Evolutionary conservation across 1,140 invertebrate genomes (phyloP).

Genomic region (Ceratosolen solmsi): DNA sequence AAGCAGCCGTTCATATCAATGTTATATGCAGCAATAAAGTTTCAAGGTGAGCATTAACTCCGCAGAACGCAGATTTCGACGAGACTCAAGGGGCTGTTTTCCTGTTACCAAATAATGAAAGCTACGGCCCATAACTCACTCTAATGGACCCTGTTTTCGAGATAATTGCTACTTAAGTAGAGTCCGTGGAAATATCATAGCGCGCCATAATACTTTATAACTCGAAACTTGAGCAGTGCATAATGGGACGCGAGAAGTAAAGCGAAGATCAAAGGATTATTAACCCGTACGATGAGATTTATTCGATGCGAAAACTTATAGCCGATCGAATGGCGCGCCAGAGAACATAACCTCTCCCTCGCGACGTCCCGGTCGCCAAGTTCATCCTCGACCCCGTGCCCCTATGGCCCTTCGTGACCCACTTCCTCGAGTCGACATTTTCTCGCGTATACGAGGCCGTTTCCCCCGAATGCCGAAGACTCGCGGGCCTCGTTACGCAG

Average conservation of each 20-base stretch:
- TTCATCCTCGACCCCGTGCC: too few species aligned
- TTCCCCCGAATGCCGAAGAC: too few species aligned
- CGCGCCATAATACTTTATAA: conserved; percentile 6
- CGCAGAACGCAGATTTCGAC: neutral
- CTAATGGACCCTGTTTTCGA: conserved; percentile 8
- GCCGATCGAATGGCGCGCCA: too few species aligned
- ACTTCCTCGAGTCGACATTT: too few species aligned
- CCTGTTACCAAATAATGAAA: conserved; percentile 20
- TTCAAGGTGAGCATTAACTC: neutral
- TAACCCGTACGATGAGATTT: too few species aligned
- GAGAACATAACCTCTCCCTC: too few species aligned
- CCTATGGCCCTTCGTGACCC: too few species aligned
- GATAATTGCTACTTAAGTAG: conserved; percentile 8
- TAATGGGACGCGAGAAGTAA: neutral
- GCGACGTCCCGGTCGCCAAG: too few species aligned
- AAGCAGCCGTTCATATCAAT: neutral
- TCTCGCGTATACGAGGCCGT: too few species aligned
- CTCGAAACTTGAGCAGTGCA: neutral
- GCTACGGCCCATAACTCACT: neutral
- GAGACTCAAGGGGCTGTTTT: conserved; percentile 6
- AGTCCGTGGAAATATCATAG: neutral
- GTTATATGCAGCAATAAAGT: neutral
- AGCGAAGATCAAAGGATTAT: too few species aligned
- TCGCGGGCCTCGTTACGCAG: too few species aligned
- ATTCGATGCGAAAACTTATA: too few species aligned